Evolutionary conservation across 2,888 invertebrate species (phyloP).

Genomic region (Ptilodon capucinus): DNA sequence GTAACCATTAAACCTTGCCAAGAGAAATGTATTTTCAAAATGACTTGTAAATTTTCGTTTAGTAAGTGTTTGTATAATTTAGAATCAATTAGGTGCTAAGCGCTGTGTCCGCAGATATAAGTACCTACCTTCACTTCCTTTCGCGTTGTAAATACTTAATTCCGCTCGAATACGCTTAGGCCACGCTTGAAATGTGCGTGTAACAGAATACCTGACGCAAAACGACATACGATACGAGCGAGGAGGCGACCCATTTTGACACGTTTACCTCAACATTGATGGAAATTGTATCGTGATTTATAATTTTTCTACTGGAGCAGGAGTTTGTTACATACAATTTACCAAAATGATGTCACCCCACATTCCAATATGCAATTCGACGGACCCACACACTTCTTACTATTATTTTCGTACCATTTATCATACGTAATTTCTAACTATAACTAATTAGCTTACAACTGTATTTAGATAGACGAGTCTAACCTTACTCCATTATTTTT

Average conservation of each 20-base stretch:
- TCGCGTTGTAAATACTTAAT: conserved; percentile 60
- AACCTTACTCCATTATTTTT: no score
- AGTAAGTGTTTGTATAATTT: conserved; percentile 6
- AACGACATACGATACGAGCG: conserved; percentile 61
- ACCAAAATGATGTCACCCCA: no score
- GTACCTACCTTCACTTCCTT: conserved; percentile 40
- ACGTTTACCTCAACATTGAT: conserved; percentile 39
- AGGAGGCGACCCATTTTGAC: conserved; percentile 50
- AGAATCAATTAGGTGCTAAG: conserved; percentile 6
- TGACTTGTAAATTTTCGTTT: no score
- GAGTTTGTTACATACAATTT: not conserved
- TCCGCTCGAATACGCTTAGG: conserved; percentile 54
- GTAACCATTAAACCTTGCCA: no score
- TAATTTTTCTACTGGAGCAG: conserved; percentile 3
- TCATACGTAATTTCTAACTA: no score
- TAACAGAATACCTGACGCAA: conserved; percentile 64
- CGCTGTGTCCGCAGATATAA: conserved; percentile 18
- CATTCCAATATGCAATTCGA: no score
- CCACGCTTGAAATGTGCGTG: conserved; percentile 48
- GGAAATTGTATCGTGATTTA: conserved; percentile 12
- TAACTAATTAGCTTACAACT: no score
- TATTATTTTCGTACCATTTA: not conserved
- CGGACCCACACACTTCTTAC: not conserved
- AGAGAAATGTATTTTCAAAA: no score
- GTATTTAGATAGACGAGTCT: no score